Evolutionary conservation across 2,113 vertebrate species (phyloP), one percentile per base, ranked within the genome.

Genomic region (Muntiacus reevesi): DNA sequence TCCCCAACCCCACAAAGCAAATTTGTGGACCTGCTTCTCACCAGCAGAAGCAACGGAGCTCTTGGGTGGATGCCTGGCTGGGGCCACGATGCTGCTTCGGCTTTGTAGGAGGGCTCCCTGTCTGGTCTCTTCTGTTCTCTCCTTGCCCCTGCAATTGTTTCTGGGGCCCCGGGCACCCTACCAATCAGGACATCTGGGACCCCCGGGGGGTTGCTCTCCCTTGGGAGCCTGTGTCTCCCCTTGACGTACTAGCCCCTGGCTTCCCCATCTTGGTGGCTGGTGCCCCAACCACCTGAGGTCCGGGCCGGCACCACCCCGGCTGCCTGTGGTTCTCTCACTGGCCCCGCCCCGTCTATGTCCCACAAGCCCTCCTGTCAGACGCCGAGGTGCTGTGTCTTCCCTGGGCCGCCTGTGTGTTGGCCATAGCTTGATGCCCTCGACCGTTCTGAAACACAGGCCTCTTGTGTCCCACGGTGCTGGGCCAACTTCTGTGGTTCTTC

Each of bases 241-340:
- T 50, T 1, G 1, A n/a, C 13, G 45, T 50, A 23, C 21, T 28
- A 47, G 79, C 10, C 40, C 23, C 59, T 50, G 78, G 60, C 19
- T 7, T 33, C 64, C 59, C 30, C 15, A 0, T 27, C 47, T 36
- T 50, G 52, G 54, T 57, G 62, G 30, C 59, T 52, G 59, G 27
- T 45, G 43, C 16, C 47, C 62, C 33, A 13, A 5, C 54, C 43
- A 3, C 6, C 36, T 7, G 62, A 87, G 45, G 54, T 57, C 94
- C 11, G 3, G 11, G 0, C 19, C 0, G 4, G 47, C 50, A 9
- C 2, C 4, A 47, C 23, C 6, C 43, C 0, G 0, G 57, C 83
- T 43, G 30, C 45, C 23, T 36, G 14, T n/a, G 16, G 33, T 27
- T 2, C 62, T 84, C 27, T 10, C 1, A 3, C 19, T 5, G 33